A percentile compares a stretch with the other conserved stretches of the same genome.
Conservation (phyloP, 2,888 invertebrate genomes). For the Psococerastis gibbosa region DNA sequence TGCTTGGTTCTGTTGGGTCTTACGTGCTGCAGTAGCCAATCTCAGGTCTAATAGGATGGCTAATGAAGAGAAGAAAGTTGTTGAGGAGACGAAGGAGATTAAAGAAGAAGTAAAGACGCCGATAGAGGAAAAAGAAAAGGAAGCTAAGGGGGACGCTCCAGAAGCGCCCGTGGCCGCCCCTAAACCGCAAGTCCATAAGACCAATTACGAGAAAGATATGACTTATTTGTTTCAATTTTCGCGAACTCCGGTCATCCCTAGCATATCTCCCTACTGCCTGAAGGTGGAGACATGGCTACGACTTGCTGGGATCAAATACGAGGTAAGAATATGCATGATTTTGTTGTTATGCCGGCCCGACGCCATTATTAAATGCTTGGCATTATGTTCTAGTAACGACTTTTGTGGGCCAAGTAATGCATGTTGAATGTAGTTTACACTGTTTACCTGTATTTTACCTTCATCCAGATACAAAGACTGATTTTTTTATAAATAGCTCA, state of each 20-base stretch:
- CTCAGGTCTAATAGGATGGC: too few species aligned
- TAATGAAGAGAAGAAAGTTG: constrained; percentile 54
- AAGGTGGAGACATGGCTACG: constrained; percentile 94
- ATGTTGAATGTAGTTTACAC: too few species aligned
- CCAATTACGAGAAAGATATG: constrained; percentile 76
- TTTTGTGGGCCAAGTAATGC: too few species aligned
- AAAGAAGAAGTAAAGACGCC: constrained; percentile 33
- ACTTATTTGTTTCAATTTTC: constrained; percentile 90
- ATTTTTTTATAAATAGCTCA: too few species aligned
- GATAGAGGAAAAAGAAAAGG: constrained; percentile 23
- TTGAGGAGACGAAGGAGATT: constrained; percentile 37
- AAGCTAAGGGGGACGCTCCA: constrained; percentile 21
- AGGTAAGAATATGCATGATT: too few species aligned
- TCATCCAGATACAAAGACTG: too few species aligned
- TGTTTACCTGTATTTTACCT: too few species aligned
- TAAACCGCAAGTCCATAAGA: constrained; percentile 64
- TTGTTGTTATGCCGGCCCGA: too few species aligned
- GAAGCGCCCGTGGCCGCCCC: constrained; percentile 46
- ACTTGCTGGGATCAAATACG: constrained; percentile 78
- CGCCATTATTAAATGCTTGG: too few species aligned
- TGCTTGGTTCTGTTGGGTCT: too few species aligned
- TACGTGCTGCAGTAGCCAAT: too few species aligned
- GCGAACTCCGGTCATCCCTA: constrained; percentile 74
- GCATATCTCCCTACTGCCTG: constrained; percentile 80
- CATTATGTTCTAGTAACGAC: too few species aligned